These are phyloP conservation scores for Pygoscelis adeliae DNA, from an alignment of 2,113 vertebrate genomes.

Conservation along the genomic window DNA sequence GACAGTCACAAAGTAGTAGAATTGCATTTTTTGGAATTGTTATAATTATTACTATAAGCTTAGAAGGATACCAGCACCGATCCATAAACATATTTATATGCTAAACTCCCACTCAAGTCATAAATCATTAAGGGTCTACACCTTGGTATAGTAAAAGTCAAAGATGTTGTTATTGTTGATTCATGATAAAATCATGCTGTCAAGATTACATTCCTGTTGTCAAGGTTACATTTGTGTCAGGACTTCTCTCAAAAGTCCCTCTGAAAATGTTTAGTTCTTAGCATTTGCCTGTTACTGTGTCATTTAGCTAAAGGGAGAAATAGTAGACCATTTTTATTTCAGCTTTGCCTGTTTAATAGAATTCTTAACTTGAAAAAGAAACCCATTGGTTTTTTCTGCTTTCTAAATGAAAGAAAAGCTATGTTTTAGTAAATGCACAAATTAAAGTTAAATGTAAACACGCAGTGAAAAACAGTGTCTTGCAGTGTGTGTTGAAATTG, in stretches of 20 bases:
- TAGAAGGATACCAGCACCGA: not conserved
- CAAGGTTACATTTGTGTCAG: not conserved
- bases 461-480: slow-evolving; percentile 4
- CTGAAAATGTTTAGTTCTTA: not conserved
- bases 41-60: not conserved
- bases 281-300: not conserved
- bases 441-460: slow-evolving; percentile 52
- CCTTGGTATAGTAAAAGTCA: not conserved
- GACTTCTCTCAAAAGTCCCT: not conserved
- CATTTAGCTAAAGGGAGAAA: slow-evolving; percentile 26
- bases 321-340: not conserved
- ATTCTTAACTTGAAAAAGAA: not conserved
- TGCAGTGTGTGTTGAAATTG: not conserved
- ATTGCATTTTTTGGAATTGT: not conserved
- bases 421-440: slow-evolving; percentile 3
- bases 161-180: not conserved
- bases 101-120: not conserved
- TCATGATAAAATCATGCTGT: not conserved
- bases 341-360: slow-evolving; percentile 9
- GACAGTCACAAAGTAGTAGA: not conserved
- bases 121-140: not conserved
- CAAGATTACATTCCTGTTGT: not conserved
- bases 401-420: slow-evolving; percentile 21
- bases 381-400: not conserved
- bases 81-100: not conserved